Conservation (phyloP, 2,797 vertebrate species). For the Dromococcyx pavoninus region DNA sequence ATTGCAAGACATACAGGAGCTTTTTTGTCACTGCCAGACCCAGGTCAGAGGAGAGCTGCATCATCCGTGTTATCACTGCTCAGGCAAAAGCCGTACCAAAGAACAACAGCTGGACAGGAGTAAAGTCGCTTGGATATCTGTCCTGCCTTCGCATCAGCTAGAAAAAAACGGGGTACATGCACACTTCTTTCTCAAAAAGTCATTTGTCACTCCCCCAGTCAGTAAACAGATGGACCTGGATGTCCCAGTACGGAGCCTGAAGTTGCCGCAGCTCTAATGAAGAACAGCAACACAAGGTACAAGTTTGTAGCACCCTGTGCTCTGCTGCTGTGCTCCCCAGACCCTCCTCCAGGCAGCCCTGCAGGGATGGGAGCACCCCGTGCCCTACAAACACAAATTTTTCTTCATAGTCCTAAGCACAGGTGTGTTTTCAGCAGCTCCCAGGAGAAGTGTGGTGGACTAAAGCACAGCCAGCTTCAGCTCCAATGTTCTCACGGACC, state of each 20-base stretch:
- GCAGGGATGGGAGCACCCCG: accelerated
- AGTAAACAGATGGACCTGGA: neutral
- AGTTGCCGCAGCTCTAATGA: neutral
- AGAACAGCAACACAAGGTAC: accelerated
- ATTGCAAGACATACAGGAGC: neutral
- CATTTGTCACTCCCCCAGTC: accelerated
- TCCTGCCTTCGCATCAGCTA: neutral
- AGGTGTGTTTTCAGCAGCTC: neutral
- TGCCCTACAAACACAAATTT: neutral
- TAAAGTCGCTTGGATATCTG: neutral
- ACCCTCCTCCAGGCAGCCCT: accelerated
- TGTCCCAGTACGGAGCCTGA: accelerated
- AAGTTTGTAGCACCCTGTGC: accelerated
- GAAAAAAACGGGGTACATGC: neutral
- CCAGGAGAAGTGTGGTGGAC: neutral
- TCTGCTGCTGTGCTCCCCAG: neutral
- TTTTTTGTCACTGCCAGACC: neutral
- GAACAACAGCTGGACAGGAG: neutral
- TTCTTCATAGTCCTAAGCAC: too few species aligned
- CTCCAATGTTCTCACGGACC: accelerated
- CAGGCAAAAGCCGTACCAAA: accelerated
- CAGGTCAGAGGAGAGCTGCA: neutral
- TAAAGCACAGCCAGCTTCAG: neutral
- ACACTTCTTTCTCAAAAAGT: neutral
- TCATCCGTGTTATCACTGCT: accelerated